A percentile compares a stretch with the other conserved stretches of the same genome.
phyloP scores from a whole-genome alignment of 2,113 vertebrate genomes.

The Stegostoma tigrinum region DNA sequence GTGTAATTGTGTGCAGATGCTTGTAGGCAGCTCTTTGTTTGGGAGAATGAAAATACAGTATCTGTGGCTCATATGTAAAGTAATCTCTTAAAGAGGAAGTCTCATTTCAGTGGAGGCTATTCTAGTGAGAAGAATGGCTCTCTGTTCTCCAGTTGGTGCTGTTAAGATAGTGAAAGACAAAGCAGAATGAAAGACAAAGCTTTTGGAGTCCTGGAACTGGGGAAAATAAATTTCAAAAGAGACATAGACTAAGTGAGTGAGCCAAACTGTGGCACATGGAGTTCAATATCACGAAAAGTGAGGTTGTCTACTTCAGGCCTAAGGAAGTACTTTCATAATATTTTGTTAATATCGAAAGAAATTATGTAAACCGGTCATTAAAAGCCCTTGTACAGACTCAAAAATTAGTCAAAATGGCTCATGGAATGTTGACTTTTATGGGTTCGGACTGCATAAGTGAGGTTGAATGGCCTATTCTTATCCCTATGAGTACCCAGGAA shows the following conservation, averaged over 20 bases:
- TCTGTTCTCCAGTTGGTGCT: neutral
- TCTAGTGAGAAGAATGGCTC: neutral
- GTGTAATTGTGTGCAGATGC: neutral
- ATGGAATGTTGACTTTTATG: neutral
- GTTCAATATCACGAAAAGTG: neutral
- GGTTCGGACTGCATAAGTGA: neutral
- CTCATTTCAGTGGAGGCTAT: neutral
- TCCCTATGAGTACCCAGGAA: neutral
- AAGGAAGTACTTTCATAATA: neutral
- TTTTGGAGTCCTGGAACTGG: neutral
- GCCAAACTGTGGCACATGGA: neutral
- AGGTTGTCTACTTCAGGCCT: neutral
- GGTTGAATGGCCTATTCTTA: neutral
- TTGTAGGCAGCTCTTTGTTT: neutral
- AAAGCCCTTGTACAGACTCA: neutral
- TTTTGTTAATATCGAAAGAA: neutral
- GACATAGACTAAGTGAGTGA: neutral
- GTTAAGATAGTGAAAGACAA: neutral
- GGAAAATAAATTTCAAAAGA: neutral
- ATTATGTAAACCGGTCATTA: neutral
- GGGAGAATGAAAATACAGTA: neutral
- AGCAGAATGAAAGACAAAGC: neutral
- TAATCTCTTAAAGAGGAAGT: neutral
- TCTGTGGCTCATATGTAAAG: neutral
- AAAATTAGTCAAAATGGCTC: neutral